Evolutionary conservation across 2,797 vertebrate species (phyloP), one percentile per base, ranked within the genome.

Genomic region (Columba guinea): DNA sequence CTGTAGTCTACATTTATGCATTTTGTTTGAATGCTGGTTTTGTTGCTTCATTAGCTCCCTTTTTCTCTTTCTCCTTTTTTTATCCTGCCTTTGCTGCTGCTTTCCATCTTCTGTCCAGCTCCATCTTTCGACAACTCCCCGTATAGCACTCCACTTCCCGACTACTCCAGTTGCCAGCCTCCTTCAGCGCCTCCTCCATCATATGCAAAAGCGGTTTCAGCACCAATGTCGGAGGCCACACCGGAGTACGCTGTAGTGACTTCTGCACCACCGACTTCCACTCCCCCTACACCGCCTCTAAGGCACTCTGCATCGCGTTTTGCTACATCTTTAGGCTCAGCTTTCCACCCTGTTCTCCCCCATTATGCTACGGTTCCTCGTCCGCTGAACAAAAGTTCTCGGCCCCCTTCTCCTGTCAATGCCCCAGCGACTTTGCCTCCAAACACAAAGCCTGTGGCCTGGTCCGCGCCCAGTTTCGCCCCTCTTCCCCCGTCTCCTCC

Each of bases 1-100:
- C 98, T 97, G 83, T 98, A 98, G 97, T 97, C 97, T 98, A 94
- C 97, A 34, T 98, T 98, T 96, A 95, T 97, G 92, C 97, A 81
- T 98, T 98, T 98, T 97, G 97, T 98, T 97, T 97, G 98, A 98
- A 98, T 99, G 98, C 98, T 99, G 98, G 97, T 98, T 99, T 98
- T 98, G 98, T 99, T 99, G 99, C 99, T 99, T 99, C 98, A 99
- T 99, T 98, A 98, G 98, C 99, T 98, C 98, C 98, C 98, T 99
- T 99, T 99, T 99, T 97, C 97, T 98, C 97, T 98, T 95, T 98
- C 97, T 98, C 94, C 98, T 98, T 98, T 98, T 96, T 97, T 98
- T 98, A 98, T 98, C 98, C 98, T 97, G 98, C 97, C 98, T 98
- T 96, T 98, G 98, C 98, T 97, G 98, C 98, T 97, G 98, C 98